Evolutionary conservation across 1,140 invertebrate species (phyloP).

Genomic region (Phthorimaea operculella): DNA sequence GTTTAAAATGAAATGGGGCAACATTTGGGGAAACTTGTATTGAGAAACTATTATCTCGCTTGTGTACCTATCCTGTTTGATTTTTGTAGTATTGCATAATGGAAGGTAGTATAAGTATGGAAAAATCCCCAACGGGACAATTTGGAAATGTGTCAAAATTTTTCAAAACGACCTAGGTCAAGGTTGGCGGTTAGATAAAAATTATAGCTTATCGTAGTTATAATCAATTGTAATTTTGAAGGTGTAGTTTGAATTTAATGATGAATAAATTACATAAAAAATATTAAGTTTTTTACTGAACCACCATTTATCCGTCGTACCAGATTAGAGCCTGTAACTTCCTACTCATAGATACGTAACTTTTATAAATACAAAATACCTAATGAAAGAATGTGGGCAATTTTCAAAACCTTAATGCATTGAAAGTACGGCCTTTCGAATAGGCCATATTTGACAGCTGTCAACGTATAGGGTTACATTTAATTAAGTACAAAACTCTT

Average conservation of each 20-base stretch:
- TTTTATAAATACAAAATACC: too few relatives aligned
- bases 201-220: constrained; percentile 64
- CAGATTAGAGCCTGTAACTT: too few relatives aligned
- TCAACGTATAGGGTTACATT: too few relatives aligned
- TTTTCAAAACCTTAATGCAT: too few relatives aligned
- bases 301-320: too few relatives aligned
- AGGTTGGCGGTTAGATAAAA: constrained; percentile 53
- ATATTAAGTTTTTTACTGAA: constrained; percentile 6
- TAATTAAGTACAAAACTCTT: too few relatives aligned
- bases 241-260: constrained; percentile 65
- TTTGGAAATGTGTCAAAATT: constrained; percentile 61
- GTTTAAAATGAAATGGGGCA: background rate
- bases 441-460: too few relatives aligned
- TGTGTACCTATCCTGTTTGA: constrained; percentile 11
- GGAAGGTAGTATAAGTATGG: constrained; percentile 43
- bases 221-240: constrained; percentile 65
- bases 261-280: constrained; percentile 59
- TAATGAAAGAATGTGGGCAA: too few relatives aligned
- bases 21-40: background rate
- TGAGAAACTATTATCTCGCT: constrained; percentile 16
- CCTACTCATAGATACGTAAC: too few relatives aligned
- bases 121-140: constrained; percentile 42
- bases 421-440: too few relatives aligned
- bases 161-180: constrained; percentile 48
- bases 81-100: constrained; percentile 55